These are phyloP conservation scores for Agriopis leucophaearia DNA, from an alignment of 2,888 invertebrate species.

Conservation along the genomic window DNA sequence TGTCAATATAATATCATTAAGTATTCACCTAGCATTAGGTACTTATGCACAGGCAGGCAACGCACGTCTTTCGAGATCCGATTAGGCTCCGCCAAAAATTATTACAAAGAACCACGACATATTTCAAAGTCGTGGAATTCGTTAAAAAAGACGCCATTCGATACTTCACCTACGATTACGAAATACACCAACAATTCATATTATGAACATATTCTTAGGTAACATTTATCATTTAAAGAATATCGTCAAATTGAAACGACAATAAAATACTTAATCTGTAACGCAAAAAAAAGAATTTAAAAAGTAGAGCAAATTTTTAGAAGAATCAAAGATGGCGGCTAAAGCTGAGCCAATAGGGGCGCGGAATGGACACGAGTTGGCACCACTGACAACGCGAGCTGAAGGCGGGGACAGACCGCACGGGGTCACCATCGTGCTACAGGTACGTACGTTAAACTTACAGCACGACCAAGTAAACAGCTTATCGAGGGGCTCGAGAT, in stretches of 20 bases:
- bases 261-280: constrained; percentile 50
- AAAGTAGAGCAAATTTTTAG: constrained; percentile 26
- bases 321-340: constrained; percentile 70
- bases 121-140: constrained; percentile 80
- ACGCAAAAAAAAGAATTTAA: constrained; percentile 8
- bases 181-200: constrained; percentile 74
- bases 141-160: constrained; percentile 84
- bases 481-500: too few species aligned
- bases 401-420: constrained; percentile 87
- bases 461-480: too few species aligned
- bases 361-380: constrained; percentile 92
- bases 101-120: constrained; percentile 74
- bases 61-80: constrained; percentile 78
- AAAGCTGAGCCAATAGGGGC: constrained; percentile 85
- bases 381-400: constrained; percentile 90
- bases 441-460: neutral
- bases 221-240: constrained; percentile 75
- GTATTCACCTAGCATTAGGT: constrained; percentile 24
- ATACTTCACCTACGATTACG: constrained; percentile 79
- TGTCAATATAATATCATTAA: constrained; percentile 13
- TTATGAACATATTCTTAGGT: constrained; percentile 82
- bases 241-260: constrained; percentile 77
- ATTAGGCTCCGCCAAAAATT: constrained; percentile 79
- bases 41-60: constrained; percentile 79
- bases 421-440: constrained; percentile 92